Evolutionary conservation across 2,797 vertebrate genomes (phyloP).

Genomic region (Erithacus rubecula): DNA sequence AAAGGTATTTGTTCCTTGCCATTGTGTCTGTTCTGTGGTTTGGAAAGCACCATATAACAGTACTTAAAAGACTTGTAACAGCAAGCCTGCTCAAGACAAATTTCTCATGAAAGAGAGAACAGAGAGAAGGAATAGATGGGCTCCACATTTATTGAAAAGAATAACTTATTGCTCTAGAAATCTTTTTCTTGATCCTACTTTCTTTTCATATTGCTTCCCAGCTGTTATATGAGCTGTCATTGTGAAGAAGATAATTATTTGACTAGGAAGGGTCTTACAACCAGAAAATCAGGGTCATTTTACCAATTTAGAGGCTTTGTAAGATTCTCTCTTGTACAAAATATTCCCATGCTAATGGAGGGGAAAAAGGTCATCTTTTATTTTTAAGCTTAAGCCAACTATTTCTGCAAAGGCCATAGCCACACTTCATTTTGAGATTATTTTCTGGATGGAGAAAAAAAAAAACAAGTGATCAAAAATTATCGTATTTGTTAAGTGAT

Average conservation of each 20-base stretch:
- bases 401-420: neutral
- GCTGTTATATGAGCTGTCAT: neutral
- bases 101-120: fast-evolving
- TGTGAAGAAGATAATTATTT: neutral
- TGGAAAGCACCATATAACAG: neutral
- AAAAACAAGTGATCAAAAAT: neutral
- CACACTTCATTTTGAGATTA: neutral
- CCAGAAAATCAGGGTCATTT: neutral
- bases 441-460: neutral
- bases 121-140: neutral
- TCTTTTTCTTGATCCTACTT: neutral
- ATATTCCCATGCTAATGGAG: neutral
- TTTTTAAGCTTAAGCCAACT: neutral
- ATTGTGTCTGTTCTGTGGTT: neutral
- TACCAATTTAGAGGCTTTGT: neutral
- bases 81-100: neutral
- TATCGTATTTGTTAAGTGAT: neutral
- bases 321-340: neutral
- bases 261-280: neutral
- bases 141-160: neutral
- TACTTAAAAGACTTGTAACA: neutral
- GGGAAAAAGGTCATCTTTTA: fast-evolving
- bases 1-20: neutral
- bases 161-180: neutral
- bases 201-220: neutral